Base-by-base conservation (phyloP, 2,797 vertebrate species). In the Diglossa cyanea region DNA sequence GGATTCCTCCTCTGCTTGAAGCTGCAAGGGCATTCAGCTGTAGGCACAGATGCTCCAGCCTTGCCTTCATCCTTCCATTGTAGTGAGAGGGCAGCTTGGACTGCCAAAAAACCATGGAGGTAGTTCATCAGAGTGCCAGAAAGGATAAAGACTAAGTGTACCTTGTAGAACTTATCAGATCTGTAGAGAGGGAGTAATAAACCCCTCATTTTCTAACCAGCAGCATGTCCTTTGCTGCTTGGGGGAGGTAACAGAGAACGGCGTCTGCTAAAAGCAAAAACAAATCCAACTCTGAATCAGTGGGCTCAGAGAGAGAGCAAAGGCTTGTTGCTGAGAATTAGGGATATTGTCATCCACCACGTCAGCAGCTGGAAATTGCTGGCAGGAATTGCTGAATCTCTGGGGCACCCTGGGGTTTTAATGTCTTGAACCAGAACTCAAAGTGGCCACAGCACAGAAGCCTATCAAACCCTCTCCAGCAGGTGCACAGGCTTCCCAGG, bases 291-390 rank as follows among this genome's bases (percentile, higher is more conserved):
- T 61, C 62, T 63, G 63, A 84, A 60, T 28, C 54, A 42, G 44
- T 17, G 39, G 53, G 15, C 10, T 57, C 30, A 85, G 60, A 63
- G 33, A 90, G 47, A 10, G 14, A 67, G n/a, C 44, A 66, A 78
- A 61, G 18, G 28, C n/a, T 68, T 68, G 17, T 17, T 57, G 23
- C 50, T 83, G 87, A 72, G 72, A 86, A 62, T 72, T 44, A 72
- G 23, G 37, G 65, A 31, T 67, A 9, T 40, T 66, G 23, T 33
- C 57, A 74, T 45, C 65, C 60, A 77, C 30, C 33, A 24, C 33
- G 28, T 4, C 57, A 92, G 70, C 62, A 70, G 72, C 39, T 80
- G 39, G 71, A 87, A 87, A 72, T 45, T 67, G 51, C 39, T 68
- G 63, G 47, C 81, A 77, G 20, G 31, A 82, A 57, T 33, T 75